Base-by-base conservation (phyloP, 1,140 invertebrate genomes). In the Apis florea region DNA sequence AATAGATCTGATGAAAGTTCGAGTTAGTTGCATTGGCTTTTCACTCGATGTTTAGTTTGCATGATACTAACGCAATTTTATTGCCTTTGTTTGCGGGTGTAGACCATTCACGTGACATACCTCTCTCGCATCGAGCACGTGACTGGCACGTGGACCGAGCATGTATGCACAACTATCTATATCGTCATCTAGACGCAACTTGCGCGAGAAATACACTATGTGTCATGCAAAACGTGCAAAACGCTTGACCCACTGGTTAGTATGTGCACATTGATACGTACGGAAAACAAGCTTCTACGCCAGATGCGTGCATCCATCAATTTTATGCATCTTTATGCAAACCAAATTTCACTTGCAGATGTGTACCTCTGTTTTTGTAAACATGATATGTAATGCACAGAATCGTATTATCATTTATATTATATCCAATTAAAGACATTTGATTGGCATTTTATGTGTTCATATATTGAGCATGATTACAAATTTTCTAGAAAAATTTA, bases 111-210 rank as follows among this genome's bases (percentile, higher is more conserved):
- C 79, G 85, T 67, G 89, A 87, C 85, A 83, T 73, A 84, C 79
- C 87, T 87, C 87, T 86, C 87, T 86, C 68, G 76, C 61, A 17
- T 83, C 40, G 59, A 71, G 87, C 90, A 91, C 89, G 90, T 90
- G 90, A 89, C 86, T 40, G 70, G 58, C 88, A 87, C 89, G 88
- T 90, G 89, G 83, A 81, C 24, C 58, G 71, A n/a, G 83, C 85
- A 89, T 91, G 90, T 71, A 71, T 82, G 68, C 80, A 67, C 26
- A 70, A 40, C 61, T 51, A 53, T 47, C 56, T 49, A 24, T 71
- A 79, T 31, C 67, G 26, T 51, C 17, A n/a, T 1, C 4, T 72
- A 31, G 68, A 47, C 17, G 69, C 77, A 51, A 72, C 69, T 79
- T 72, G 54, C 15, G 15, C 56, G 68, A 53, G 24, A 51, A 31